Percentiles rank a stretch among this genome's conserved stretches.
Conservation (phyloP, 2,797 vertebrate species). For the Epinephelus awoara region DNA sequence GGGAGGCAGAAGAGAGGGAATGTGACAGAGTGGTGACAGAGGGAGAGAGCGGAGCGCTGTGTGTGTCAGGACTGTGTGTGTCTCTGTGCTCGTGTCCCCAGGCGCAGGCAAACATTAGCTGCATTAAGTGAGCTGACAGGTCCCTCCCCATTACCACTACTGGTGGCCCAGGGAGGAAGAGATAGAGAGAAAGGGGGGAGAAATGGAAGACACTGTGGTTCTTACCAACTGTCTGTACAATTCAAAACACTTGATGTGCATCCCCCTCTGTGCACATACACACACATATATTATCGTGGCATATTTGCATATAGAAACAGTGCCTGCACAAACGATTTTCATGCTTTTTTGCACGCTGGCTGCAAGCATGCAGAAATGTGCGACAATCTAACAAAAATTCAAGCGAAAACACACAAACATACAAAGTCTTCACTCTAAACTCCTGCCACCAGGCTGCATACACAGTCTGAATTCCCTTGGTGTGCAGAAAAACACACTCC, state of each 20-base stretch:
- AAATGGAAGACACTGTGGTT: conserved; percentile 54
- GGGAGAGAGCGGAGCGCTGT: conserved; percentile 78
- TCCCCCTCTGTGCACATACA: conserved; percentile 34
- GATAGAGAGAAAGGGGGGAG: conserved; percentile 13
- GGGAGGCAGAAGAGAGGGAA: conserved; percentile 75
- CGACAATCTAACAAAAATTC: conserved; percentile 11
- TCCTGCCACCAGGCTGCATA: conserved; percentile 19
- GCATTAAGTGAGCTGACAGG: conserved; percentile 86
- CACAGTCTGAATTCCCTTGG: conserved; percentile 43
- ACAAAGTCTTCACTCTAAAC: conserved; percentile 37
- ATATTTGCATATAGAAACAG: conserved; percentile 43
- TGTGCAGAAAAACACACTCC: conserved; percentile 61
- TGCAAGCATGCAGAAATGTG: conserved; percentile 27
- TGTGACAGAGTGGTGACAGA: conserved; percentile 87
- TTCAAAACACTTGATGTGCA: conserved; percentile 56
- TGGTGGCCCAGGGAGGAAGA: conserved; percentile 80
- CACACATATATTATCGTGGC: conserved; percentile 7
- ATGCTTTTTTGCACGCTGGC: conserved; percentile 27
- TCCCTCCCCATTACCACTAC: conserved; percentile 88
- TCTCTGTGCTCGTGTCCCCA: conserved; percentile 81
- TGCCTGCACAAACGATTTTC: conserved; percentile 10
- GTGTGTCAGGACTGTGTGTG: conserved; percentile 82
- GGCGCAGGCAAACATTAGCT: conserved; percentile 87
- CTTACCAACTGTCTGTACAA: conserved; percentile 65
- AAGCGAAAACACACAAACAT: conserved; percentile 33